Percentiles rank a stretch among this genome's conserved stretches.
Conservation (phyloP, 2,797 vertebrate species). For the Sebastes glaucus region DNA sequence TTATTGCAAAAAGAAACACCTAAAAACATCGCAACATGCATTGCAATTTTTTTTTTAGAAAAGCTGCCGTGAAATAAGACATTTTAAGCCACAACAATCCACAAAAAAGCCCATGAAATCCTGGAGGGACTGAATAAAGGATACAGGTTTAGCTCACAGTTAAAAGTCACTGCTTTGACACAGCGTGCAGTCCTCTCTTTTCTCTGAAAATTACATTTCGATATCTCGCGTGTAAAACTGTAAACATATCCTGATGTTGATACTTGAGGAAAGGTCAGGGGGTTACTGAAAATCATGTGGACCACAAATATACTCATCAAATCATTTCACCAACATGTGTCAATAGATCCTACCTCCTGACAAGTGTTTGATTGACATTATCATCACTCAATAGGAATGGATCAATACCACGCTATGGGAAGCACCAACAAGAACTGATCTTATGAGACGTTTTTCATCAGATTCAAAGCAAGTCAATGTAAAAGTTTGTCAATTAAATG, state of each 20-base stretch:
- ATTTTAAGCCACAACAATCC: rapidly evolving
- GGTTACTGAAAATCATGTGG: neutral
- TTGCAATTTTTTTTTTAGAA: too few species aligned
- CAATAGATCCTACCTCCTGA: too few species aligned
- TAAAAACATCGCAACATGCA: too few species aligned
- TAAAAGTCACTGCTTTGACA: neutral
- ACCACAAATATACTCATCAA: neutral
- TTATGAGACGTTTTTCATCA: neutral
- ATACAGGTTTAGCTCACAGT: neutral
- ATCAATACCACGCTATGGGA: neutral
- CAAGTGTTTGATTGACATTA: too few species aligned
- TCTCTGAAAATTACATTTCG: too few species aligned
- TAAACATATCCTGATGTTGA: neutral
- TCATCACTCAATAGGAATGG: neutral
- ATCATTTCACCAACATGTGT: too few species aligned
- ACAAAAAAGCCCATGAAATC: too few species aligned
- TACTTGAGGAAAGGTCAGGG: neutral
- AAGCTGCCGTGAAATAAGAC: too few species aligned
- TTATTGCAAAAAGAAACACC: too few species aligned
- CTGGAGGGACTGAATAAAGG: too few species aligned
- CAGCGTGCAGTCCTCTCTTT: neutral
- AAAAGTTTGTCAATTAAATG: neutral
- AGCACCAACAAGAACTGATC: neutral
- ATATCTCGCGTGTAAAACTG: neutral
- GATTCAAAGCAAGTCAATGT: neutral